These are phyloP conservation scores for Chromoteleia sp. DNA, from an alignment of 2,888 invertebrate genomes.

Conservation along the genomic window DNA sequence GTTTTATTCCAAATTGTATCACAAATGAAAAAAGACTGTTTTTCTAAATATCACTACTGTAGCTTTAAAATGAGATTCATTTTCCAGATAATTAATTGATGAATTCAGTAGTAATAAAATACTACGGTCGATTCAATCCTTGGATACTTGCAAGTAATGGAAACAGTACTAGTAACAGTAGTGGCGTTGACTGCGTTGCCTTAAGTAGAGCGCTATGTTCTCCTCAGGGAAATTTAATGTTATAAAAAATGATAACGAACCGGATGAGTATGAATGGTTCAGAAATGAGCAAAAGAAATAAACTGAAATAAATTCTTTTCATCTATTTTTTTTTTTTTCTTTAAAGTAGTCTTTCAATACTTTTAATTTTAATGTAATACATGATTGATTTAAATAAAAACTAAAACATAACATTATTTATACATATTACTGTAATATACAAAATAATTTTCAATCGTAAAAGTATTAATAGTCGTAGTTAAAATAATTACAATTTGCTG, in stretches of 20 bases:
- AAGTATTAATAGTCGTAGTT: no score
- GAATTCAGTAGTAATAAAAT: slow-evolving; percentile 37
- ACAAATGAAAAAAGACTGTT: no score
- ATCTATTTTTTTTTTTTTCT: not conserved
- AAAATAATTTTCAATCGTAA: no score
- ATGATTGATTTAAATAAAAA: no score
- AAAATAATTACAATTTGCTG: no score
- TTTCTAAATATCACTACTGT: slow-evolving; percentile 6
- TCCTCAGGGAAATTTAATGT: slow-evolving; percentile 44
- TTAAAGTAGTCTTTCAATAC: not conserved
- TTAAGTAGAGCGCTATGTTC: slow-evolving; percentile 61
- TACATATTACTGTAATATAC: no score
- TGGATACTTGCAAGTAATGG: slow-evolving; percentile 51
- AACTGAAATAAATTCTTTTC: slow-evolving; percentile 70
- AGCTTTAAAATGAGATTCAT: slow-evolving; percentile 37
- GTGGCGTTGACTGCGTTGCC: slow-evolving; percentile 56
- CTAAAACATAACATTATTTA: no score
- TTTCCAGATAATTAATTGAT: slow-evolving; percentile 62
- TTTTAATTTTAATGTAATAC: no score
- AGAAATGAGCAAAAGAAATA: slow-evolving; percentile 67
- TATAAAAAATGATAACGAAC: slow-evolving; percentile 75
- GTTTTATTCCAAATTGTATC: no score
- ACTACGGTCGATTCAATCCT: slow-evolving; percentile 48
- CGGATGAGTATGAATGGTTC: slow-evolving; percentile 79
- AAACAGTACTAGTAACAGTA: slow-evolving; percentile 40